phyloP scores from a whole-genome alignment of 1,140 invertebrate species.

The Phymorhynchus buccinoides region DNA sequence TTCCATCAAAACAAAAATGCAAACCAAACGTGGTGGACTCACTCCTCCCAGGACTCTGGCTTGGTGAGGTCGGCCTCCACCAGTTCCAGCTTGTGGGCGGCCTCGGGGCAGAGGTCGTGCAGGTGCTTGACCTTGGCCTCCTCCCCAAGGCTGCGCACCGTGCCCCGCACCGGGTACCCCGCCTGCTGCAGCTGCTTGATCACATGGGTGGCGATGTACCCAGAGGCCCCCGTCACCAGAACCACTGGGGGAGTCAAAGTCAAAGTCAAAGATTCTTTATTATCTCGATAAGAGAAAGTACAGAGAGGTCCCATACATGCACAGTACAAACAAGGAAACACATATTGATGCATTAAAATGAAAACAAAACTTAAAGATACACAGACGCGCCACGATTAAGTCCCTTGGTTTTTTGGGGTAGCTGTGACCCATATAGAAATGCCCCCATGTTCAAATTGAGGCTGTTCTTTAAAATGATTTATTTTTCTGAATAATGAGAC shows the following conservation, averaged over 20 bases:
- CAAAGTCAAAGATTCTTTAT: not conserved
- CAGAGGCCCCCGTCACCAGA: conserved; percentile 78
- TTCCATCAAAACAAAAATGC: not conserved
- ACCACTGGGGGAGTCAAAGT: conserved; percentile 68
- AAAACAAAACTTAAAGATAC: not conserved
- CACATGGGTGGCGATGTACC: conserved; percentile 77
- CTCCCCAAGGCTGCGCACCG: conserved; percentile 75
- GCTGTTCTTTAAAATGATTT: too few relatives aligned
- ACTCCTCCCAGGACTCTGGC: conserved; percentile 70
- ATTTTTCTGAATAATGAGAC: too few relatives aligned
- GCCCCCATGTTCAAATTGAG: too few relatives aligned
- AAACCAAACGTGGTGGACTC: conserved; percentile 35
- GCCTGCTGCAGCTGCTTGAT: conserved; percentile 75
- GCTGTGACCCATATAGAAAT: too few relatives aligned
- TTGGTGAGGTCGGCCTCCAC: conserved; percentile 71
- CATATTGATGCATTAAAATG: not conserved
- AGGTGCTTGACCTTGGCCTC: conserved; percentile 72
- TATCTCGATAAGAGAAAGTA: too few relatives aligned
- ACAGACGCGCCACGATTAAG: not conserved
- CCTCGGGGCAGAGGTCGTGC: conserved; percentile 72
- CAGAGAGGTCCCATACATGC: not conserved
- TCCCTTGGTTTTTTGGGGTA: too few relatives aligned
- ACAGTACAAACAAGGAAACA: not conserved
- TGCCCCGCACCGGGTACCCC: conserved; percentile 76
- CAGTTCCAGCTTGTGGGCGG: conserved; percentile 74